These are phyloP conservation scores for Macrosteles quadrilineatus DNA, from an alignment of 1,140 invertebrate genomes.

Conservation along the genomic window DNA sequence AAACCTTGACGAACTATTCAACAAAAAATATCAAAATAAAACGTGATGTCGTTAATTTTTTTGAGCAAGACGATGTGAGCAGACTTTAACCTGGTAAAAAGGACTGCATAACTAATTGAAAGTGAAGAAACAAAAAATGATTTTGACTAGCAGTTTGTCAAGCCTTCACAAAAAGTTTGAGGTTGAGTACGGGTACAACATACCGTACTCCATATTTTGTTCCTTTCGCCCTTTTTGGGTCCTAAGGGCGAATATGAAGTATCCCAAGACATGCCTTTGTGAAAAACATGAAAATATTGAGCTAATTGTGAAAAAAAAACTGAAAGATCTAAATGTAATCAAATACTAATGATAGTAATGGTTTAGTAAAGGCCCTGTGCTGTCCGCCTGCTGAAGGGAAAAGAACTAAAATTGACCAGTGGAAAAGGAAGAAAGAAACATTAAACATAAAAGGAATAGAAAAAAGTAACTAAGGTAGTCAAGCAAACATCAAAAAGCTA, in stretches of 20 bases:
- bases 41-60: no score
- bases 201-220: background rate
- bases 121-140: no score
- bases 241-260: background rate
- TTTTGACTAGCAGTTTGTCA: no score
- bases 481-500: no score
- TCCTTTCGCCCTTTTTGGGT: background rate
- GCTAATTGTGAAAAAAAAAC: background rate
- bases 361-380: background rate
- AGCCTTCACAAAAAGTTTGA: no score
- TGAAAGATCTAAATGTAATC: background rate
- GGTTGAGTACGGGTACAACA: no score
- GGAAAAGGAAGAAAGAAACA: background rate
- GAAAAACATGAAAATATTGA: background rate
- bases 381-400: background rate
- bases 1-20: no score
- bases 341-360: background rate
- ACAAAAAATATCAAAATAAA: no score
- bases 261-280: background rate
- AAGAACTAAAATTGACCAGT: background rate
- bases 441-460: background rate
- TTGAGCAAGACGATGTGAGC: no score
- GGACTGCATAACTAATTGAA: no score
- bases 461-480: background rate
- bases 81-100: no score